Evolutionary conservation across 2,888 invertebrate genomes (phyloP), one percentile per base, ranked within the genome.

Genomic region (Dorcus hopei): DNA sequence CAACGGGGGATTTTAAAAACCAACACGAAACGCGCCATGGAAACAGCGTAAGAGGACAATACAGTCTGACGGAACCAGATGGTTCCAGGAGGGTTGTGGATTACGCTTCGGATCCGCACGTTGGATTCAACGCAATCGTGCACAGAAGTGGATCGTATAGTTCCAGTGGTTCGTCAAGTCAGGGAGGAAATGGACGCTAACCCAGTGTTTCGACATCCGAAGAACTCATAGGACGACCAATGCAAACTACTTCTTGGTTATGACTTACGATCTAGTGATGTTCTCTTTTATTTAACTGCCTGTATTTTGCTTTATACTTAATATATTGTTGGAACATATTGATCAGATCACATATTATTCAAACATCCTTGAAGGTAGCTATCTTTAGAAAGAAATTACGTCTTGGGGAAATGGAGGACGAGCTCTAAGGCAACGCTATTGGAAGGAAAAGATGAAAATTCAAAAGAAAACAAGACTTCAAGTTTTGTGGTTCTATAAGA

Each of bases 1-100:
- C 72, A 42, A 77, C 77, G 16, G 78, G 78, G 2, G 78, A 78
- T 62, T 74, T 73, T 23, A 77, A 78, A 57, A 76, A 73, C 59
- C 78, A 78, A 61, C 73, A 76, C 61, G 77, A 77, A 64, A 69
- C 68, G 9, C 70, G 77, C 42, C 62, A 72, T 54, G 77, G 77
- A 3, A 74, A 77, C 59, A 68, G 73, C 26, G 77, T 77, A 43
- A 70, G 71, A 49, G 77, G 77, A 1, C 74, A 75, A 62, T 78
- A 78, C 68, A 77, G 75, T 58, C 63, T 77, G 23, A 74, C 72
- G 11, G 77, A 77, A 59, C 74, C 77, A 2, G 77, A 76, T 66
- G 77, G 77, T 56, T 70, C 72, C 58, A 69, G 76, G 49, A 70
- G 77, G 56, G 74, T 74, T 19, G 77, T 77, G 0, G 73, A 75